These are phyloP conservation scores for Baronia brevicornis DNA, from an alignment of 2,888 invertebrate genomes.

Conservation along the genomic window DNA sequence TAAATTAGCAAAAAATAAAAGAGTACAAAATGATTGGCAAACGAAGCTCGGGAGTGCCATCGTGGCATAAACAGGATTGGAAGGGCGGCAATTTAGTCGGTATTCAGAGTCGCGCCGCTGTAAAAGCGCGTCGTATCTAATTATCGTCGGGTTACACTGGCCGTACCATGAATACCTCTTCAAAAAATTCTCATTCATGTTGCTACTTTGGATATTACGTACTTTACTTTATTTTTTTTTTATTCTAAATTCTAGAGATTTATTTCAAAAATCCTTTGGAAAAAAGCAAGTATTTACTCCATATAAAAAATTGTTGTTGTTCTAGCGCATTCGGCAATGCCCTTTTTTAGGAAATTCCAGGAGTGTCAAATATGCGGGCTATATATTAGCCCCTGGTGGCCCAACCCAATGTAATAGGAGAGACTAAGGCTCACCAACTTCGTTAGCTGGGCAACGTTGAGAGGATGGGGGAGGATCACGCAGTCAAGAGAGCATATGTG, in stretches of 20 bases:
- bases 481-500: too few relatives aligned
- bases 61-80: constrained; percentile 63
- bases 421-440: too few relatives aligned
- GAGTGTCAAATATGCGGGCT: too few relatives aligned
- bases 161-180: constrained; percentile 38
- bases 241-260: neutral
- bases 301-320: too few relatives aligned
- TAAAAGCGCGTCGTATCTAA: constrained; percentile 74
- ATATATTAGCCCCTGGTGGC: too few relatives aligned
- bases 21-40: constrained; percentile 37
- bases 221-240: constrained; percentile 2
- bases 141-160: constrained; percentile 59
- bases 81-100: constrained; percentile 71
- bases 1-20: constrained; percentile 15
- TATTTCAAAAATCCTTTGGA: neutral
- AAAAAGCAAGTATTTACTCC: too few relatives aligned
- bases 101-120: constrained; percentile 66
- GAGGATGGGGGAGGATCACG: too few relatives aligned
- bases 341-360: too few relatives aligned
- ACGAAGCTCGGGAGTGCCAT: constrained; percentile 48
- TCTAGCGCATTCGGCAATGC: too few relatives aligned
- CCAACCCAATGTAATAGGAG: too few relatives aligned
- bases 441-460: too few relatives aligned
- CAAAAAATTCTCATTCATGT: constrained; percentile 29
- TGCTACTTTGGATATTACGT: constrained; percentile 1